These are phyloP conservation scores for Galeruca laticollis DNA, from an alignment of 2,888 invertebrate species.

Conservation along the genomic window DNA sequence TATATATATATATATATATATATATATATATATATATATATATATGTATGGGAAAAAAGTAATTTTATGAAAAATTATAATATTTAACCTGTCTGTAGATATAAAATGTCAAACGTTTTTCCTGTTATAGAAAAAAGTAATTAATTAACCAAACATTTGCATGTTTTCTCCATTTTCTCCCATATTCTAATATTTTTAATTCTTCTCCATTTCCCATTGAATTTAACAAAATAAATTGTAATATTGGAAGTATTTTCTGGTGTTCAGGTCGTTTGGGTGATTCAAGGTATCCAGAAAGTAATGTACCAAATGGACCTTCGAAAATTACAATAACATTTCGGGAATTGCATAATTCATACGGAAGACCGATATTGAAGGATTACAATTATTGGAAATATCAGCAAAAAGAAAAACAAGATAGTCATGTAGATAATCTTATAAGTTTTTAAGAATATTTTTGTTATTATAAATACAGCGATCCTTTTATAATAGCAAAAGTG, in stretches of 20 bases:
- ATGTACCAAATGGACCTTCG: slow-evolving; percentile 31
- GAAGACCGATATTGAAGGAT: slow-evolving; percentile 76
- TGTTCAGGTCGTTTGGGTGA: slow-evolving; percentile 54
- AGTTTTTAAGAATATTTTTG: slow-evolving; percentile 61
- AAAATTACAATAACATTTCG: slow-evolving; percentile 72
- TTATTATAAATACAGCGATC: background rate
- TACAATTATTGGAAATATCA: slow-evolving; percentile 77
- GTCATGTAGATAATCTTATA: slow-evolving; percentile 65
- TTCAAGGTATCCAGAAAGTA: slow-evolving; percentile 39
- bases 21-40: too few species aligned
- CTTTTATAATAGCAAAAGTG: slow-evolving; percentile 4
- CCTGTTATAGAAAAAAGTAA: too few species aligned
- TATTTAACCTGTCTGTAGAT: too few species aligned
- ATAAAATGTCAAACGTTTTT: too few species aligned
- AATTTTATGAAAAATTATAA: too few species aligned
- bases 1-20: too few species aligned
- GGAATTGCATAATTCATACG: slow-evolving; percentile 78
- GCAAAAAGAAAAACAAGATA: slow-evolving; percentile 64
- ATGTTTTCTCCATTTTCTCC: too few species aligned
- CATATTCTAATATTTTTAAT: slow-evolving; percentile 5
- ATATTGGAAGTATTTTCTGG: background rate
- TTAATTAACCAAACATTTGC: too few species aligned
- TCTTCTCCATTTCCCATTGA: background rate
- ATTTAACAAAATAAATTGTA: background rate
- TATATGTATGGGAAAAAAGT: too few species aligned